Evolutionary conservation across 2,113 vertebrate species (phyloP).

Genomic region (Chascanopsetta lugubris): DNA sequence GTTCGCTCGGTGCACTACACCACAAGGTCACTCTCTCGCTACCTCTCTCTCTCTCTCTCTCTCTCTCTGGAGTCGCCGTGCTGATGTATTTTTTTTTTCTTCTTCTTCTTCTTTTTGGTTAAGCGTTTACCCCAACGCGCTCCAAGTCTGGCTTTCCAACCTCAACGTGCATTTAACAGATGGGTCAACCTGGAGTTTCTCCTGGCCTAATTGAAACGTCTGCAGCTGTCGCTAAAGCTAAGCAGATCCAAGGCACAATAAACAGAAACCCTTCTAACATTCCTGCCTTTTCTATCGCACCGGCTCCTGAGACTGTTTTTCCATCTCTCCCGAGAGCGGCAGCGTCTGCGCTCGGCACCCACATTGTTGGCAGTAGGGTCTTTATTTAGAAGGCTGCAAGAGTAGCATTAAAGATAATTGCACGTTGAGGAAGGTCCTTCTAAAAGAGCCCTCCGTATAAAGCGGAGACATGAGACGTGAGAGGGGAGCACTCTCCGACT

Average conservation of each 20-base stretch:
- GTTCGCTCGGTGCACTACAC: conserved; percentile 23
- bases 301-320: conserved; percentile 67
- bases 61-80: too few species aligned
- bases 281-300: conserved; percentile 57
- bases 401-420: conserved; percentile 87
- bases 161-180: conserved; percentile 33
- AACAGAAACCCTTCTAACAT: conserved; percentile 54
- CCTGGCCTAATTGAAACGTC: conserved; percentile 32
- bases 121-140: conserved; percentile 2
- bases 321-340: conserved; percentile 65
- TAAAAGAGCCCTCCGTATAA: conserved; percentile 76
- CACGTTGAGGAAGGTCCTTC: conserved; percentile 79
- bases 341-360: conserved; percentile 71
- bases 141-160: conserved; percentile 28
- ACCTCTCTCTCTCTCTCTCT: background rate
- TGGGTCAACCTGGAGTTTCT: conserved; percentile 35
- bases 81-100: background rate
- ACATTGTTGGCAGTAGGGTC: conserved; percentile 74
- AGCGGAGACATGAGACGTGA: conserved; percentile 66
- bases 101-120: too few species aligned
- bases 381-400: conserved; percentile 83
- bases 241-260: conserved; percentile 51
- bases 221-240: conserved; percentile 45
- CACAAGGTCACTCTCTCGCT: conserved; percentile 20
- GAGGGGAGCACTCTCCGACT: conserved; percentile 53